Base-by-base conservation (phyloP, 2,113 vertebrate genomes). In the Halcyon malimbica region DNA sequence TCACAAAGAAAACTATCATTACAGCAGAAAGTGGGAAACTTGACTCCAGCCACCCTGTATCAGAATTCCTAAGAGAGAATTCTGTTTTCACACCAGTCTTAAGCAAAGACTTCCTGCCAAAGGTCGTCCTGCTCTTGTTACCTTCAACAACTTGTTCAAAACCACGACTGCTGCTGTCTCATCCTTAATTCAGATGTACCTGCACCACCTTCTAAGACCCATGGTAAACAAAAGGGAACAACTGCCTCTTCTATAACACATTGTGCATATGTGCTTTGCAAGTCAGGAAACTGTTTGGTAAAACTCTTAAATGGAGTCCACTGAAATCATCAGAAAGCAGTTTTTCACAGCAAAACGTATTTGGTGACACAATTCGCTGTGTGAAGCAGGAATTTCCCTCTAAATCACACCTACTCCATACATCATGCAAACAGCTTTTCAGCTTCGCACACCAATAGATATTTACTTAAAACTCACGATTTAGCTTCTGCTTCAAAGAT, bases 181-280 rank as follows among this genome's bases (percentile, higher is more conserved):
- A 37, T 9, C 42, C 44, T 25, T 57, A 46, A n/a, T 16, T 71
- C 44, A 67, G 13, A 18, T 25, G 33, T 5, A 54, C 5, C 50
- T 31, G 31, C 41, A 29, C 5, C 12, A 41, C 28, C 14, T 75
- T 35, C 39, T 69, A 63, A 80, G 12, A 23, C 25, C 21, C 11
- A 20, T 1, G 11, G n/a, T 17, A 42, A 82, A 53, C 6, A 23
- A 41, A 53, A 42, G 4, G 31, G 57, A 64, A 64, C 16, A 63
- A 69, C 5, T 12, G n/a, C 29, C 31, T 63, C 11, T 37, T 44
- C 48, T 0, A 0, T 23, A 82, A 5, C 1, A 0, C 15, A 70
- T 10, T 2, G 1, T 5, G 26, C 26, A 24, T 5, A 17, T 1
- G 37, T 11, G 21, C 26, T n/a, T n/a, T 1, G 13, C 37, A 75